phyloP scores from a whole-genome alignment of 1,140 invertebrate genomes.

The Trachymyrmex septentrionalis region DNA sequence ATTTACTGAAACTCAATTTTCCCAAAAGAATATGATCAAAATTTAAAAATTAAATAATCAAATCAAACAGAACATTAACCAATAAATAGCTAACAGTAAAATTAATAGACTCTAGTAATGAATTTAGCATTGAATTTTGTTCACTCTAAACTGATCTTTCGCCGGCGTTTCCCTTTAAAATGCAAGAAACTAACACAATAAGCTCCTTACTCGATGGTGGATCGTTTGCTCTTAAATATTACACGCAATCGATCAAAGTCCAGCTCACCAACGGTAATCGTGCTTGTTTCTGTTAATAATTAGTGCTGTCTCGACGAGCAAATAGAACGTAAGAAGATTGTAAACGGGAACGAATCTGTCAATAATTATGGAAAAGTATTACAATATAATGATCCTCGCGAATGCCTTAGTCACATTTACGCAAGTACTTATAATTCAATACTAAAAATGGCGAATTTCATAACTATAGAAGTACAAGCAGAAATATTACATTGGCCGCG shows the following conservation, averaged over 20 bases:
- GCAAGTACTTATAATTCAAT: background rate
- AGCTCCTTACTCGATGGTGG: background rate
- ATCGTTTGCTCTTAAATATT: conserved; percentile 49
- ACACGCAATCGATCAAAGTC: conserved; percentile 49
- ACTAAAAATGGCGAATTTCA: conserved; percentile 46
- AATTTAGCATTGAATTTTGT: conserved; percentile 16
- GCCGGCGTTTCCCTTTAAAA: background rate
- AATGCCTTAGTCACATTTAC: background rate
- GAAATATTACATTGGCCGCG: background rate
- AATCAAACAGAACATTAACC: background rate
- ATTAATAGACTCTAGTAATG: background rate
- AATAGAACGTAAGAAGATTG: conserved; percentile 19
- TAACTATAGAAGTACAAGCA: background rate
- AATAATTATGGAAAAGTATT: conserved; percentile 24
- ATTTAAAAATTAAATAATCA: conserved; percentile 3
- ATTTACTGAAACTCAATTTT: conserved; percentile 1
- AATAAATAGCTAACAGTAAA: background rate
- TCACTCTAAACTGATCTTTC: background rate
- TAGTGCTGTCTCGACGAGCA: conserved; percentile 24
- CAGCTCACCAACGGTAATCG: conserved; percentile 10
- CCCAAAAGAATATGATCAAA: background rate
- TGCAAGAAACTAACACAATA: background rate
- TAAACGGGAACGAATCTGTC: background rate
- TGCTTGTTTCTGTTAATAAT: conserved; percentile 46
- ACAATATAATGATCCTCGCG: conserved; percentile 42